Evolutionary conservation across 2,888 invertebrate species (phyloP).

Genomic region (Dyspetes luteomarginatus): DNA sequence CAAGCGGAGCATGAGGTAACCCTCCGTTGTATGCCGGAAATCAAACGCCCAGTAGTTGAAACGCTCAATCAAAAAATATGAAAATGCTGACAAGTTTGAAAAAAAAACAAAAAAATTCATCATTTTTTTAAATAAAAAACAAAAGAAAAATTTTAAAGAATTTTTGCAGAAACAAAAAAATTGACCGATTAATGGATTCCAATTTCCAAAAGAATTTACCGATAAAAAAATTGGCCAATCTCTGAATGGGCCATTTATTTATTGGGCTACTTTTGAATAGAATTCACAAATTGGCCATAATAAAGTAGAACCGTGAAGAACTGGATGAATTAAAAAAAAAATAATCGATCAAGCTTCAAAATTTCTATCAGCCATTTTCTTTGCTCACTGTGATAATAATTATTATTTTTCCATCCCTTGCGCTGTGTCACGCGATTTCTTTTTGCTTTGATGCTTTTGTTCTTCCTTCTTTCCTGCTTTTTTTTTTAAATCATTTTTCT

Average conservation of each 20-base stretch:
- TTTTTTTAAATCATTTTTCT: neutral
- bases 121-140: neutral
- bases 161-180: too few relatives aligned
- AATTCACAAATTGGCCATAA: neutral
- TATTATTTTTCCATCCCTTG: neutral
- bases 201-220: neutral
- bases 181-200: too few relatives aligned
- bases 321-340: neutral
- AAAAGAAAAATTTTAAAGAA: neutral
- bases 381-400: neutral
- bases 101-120: neutral
- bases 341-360: neutral
- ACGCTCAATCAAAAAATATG: constrained; percentile 15
- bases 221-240: neutral
- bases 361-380: constrained; percentile 26
- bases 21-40: constrained; percentile 80
- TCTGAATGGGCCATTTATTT: too few relatives aligned
- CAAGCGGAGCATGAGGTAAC: constrained; percentile 78
- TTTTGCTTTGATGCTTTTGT: constrained; percentile 44
- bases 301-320: too few relatives aligned
- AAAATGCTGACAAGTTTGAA: neutral
- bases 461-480: neutral
- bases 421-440: constrained; percentile 26
- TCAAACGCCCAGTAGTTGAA: constrained; percentile 76
- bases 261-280: too few relatives aligned